Conservation (phyloP, 1,140 invertebrate species). For the Paralvinella palmiformis region DNA sequence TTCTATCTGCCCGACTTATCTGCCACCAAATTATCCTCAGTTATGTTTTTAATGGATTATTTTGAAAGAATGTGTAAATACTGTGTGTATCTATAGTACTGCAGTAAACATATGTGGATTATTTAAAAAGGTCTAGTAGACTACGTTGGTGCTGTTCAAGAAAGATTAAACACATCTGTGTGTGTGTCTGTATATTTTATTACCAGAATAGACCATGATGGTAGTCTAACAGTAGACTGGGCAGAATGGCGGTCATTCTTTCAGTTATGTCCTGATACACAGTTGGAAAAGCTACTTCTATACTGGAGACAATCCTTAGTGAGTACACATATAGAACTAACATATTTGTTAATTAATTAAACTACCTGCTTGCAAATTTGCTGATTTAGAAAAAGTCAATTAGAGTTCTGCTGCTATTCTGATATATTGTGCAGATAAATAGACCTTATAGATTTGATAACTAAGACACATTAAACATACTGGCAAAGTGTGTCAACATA, state of each 20-base stretch:
- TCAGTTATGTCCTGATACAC: slow-evolving; percentile 78
- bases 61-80: no score
- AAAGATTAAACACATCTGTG: neutral
- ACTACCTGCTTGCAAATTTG: neutral
- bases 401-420: neutral
- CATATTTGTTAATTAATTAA: neutral
- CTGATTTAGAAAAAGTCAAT: neutral
- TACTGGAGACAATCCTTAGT: slow-evolving; percentile 97
- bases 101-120: no score
- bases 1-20: no score
- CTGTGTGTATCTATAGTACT: no score
- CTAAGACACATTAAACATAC: neutral
- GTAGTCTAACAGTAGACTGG: slow-evolving; percentile 89
- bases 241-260: slow-evolving; percentile 96
- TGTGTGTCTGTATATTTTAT: slow-evolving; percentile 4
- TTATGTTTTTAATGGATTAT: neutral
- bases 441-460: neutral
- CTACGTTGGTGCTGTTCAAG: neutral
- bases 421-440: neutral
- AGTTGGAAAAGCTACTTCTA: slow-evolving; percentile 83
- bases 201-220: slow-evolving; percentile 69
- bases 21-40: no score
- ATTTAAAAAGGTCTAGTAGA: no score
- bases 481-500: neutral
- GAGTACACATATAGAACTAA: slow-evolving; percentile 48